Conservation (phyloP, 1,140 invertebrate genomes). For the Plodia interpunctella region DNA sequence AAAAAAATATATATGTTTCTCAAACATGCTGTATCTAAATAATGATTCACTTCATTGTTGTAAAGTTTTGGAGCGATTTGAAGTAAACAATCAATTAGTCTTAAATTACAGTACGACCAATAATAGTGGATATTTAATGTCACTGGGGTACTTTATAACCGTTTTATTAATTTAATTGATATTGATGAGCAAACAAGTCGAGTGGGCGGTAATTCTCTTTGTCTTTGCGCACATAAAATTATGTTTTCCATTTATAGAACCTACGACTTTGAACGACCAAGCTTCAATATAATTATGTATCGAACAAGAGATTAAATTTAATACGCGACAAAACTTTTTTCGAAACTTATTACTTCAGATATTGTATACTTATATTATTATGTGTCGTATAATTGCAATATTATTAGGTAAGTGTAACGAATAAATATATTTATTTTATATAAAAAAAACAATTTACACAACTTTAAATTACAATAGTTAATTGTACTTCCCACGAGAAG, state of each 20-base stretch:
- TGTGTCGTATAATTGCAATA: too few relatives aligned
- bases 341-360: too few relatives aligned
- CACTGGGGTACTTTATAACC: slow-evolving; percentile 62
- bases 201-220: slow-evolving; percentile 34
- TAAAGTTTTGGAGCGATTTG: slow-evolving; percentile 57
- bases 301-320: too few relatives aligned
- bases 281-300: background rate
- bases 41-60: slow-evolving; percentile 66
- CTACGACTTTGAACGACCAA: background rate
- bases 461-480: too few relatives aligned
- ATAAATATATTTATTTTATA: too few relatives aligned
- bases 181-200: slow-evolving; percentile 46
- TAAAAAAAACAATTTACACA: too few relatives aligned
- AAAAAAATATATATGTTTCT: too few relatives aligned
- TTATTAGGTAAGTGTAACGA: too few relatives aligned
- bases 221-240: slow-evolving; percentile 15
- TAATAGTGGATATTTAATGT: slow-evolving; percentile 67
- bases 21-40: slow-evolving; percentile 21
- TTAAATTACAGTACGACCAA: slow-evolving; percentile 56
- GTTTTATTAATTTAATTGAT: slow-evolving; percentile 68
- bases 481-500: too few relatives aligned
- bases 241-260: slow-evolving; percentile 11
- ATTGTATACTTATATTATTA: too few relatives aligned
- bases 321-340: too few relatives aligned
- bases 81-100: slow-evolving; percentile 67